Percentiles rank a stretch among this genome's conserved stretches.
phyloP scores from a whole-genome alignment of 1,140 invertebrate genomes.

The Sycophila sp. region DNA sequence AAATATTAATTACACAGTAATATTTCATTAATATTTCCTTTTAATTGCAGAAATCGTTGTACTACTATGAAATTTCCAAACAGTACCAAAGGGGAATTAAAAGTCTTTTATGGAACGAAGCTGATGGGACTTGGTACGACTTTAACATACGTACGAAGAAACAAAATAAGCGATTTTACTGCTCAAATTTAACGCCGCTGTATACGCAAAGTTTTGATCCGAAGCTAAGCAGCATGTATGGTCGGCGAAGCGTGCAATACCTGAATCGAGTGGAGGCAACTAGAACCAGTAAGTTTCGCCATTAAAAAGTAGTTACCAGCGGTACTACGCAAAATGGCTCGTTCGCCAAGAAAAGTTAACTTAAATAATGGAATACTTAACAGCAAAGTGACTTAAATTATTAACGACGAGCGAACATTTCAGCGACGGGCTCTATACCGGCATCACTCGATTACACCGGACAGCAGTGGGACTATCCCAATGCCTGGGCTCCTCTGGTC shows the following conservation, averaged over 20 bases:
- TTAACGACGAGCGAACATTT: too few species aligned
- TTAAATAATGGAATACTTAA: too few species aligned
- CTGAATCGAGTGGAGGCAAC: not conserved
- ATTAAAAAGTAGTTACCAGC: too few species aligned
- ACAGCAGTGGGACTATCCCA: constrained; percentile 91
- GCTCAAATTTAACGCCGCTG: constrained; percentile 78
- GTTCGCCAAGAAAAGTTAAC: too few species aligned
- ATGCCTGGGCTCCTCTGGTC: constrained; percentile 87
- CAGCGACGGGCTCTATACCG: constrained; percentile 76
- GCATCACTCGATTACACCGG: constrained; percentile 75
- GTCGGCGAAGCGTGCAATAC: constrained; percentile 63
- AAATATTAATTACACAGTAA: too few species aligned
- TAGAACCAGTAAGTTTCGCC: not conserved
- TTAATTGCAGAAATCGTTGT: constrained; percentile 53
- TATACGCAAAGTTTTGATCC: constrained; percentile 70
- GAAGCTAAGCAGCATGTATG: constrained; percentile 41
- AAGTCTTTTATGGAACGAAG: constrained; percentile 76
- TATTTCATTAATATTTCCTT: too few species aligned
- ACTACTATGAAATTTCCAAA: constrained; percentile 61
- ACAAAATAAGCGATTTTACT: constrained; percentile 71
- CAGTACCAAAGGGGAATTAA: constrained; percentile 70
- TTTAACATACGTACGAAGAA: constrained; percentile 68
- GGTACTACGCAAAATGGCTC: too few species aligned
- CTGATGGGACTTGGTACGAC: constrained; percentile 79
- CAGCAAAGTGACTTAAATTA: too few species aligned